Base-by-base conservation (phyloP, 2,888 invertebrate genomes). In the Nomada fucata region DNA sequence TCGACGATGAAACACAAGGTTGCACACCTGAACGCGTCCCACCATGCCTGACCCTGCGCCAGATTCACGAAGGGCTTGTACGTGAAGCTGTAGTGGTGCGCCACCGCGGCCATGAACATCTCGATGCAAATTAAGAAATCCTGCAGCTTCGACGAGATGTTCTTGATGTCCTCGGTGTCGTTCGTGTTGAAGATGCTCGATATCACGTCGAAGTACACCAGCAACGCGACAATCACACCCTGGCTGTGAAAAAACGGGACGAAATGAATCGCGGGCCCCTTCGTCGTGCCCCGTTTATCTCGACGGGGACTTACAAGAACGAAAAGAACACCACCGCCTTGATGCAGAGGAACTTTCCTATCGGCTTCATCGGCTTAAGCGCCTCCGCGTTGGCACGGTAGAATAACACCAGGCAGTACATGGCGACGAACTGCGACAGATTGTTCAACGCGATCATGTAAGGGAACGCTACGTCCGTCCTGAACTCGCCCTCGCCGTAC, bases 251-350 rank as follows among this genome's bases (percentile, higher is more conserved):
- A 23, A 23, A 47, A 47, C 47, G 47, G 11, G 15, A 26, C 79
- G 29, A 52, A 55, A 44, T 18, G 23, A 13, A 52, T 29, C 13
- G 59, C 69, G 15, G 7, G 4, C 2, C 7, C 2, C 2, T 3
- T 26, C 0, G 15, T 18, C 20, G 4, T 23, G 44, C 2, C 13
- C 15, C 15, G 2, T 26, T 44, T 64, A 15, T 20, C 0, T 20
- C 11, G 20, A n/a, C 26, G 57, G 44, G 13, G 10, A 96, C 98
- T 97, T 96, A 99, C 99, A 99, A 99, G 94, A 99, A 99, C 64
- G 99, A 99, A 93, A 99, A 98, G 95, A 99, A 99, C 36, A 99
- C 98, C 73, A 99, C 98, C 87, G 98, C 98, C 94, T 99, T 99
- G 89, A 99, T 98, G 94, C 99, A 99, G 71, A 99, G 95, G 94